phyloP scores from a whole-genome alignment of 1,140 invertebrate species.

The Globodera ellingtonae region DNA sequence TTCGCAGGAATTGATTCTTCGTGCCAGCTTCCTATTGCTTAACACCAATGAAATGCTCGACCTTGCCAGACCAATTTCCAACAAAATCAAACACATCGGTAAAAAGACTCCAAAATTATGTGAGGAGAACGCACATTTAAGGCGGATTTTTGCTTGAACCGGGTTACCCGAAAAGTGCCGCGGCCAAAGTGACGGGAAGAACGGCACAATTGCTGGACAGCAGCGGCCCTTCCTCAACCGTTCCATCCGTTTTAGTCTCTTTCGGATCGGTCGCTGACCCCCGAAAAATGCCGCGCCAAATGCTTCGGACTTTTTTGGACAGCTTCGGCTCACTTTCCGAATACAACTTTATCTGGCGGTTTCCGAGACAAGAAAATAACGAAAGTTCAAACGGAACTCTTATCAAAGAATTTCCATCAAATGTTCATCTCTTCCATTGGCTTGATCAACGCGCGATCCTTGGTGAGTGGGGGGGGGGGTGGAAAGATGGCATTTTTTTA shows the following conservation, averaged over 20 bases:
- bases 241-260: constrained; percentile 35
- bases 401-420: constrained; percentile 14
- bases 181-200: neutral
- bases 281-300: constrained; percentile 38
- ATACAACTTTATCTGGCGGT: constrained; percentile 47
- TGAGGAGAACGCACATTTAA: neutral
- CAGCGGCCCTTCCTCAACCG: constrained; percentile 1
- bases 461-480: constrained; percentile 6
- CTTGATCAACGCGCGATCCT: constrained; percentile 35
- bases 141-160: constrained; percentile 4
- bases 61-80: constrained; percentile 29
- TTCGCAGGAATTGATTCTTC: constrained; percentile 20
- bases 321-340: constrained; percentile 39
- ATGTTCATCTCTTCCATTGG: constrained; percentile 38
- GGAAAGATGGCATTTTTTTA: too few relatives aligned
- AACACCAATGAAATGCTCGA: constrained; percentile 49
- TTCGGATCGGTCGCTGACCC: constrained; percentile 51
- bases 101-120: neutral
- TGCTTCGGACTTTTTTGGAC: constrained; percentile 45
- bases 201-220: neutral
- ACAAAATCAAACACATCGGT: constrained; percentile 48
- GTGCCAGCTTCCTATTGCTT: constrained; percentile 33
- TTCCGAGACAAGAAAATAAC: constrained; percentile 28
- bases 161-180: constrained; percentile 3
- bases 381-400: constrained; percentile 8